These are phyloP conservation scores for Pangasius mekongensis DNA, from an alignment of 2,797 vertebrate species.

Conservation along the genomic window DNA sequence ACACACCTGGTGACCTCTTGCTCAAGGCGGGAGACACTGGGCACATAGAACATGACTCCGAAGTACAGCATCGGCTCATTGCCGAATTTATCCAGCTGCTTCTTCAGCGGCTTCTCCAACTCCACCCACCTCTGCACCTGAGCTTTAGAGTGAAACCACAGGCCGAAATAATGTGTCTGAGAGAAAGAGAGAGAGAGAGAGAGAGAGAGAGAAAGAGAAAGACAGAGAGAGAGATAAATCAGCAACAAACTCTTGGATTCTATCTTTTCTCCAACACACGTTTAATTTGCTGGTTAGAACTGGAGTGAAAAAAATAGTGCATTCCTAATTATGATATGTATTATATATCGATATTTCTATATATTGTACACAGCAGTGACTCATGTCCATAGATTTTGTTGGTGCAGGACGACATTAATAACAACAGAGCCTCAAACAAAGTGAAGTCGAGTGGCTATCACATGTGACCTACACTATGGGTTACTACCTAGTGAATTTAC, in stretches of 20 bases:
- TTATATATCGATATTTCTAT: neutral
- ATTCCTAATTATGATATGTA: neutral
- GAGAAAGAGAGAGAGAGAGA: conserved; percentile 35
- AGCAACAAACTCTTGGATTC: neutral
- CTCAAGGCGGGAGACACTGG: conserved; percentile 88
- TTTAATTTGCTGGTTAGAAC: neutral
- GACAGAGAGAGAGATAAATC: neutral
- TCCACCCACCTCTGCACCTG: conserved; percentile 92
- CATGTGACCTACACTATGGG: too few relatives aligned
- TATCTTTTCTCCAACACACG: neutral
- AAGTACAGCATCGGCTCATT: conserved; percentile 94
- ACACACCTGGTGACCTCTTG: conserved; percentile 91
- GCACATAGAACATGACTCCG: conserved; percentile 97
- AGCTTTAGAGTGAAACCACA: conserved; percentile 94
- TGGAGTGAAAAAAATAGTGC: neutral
- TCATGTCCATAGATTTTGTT: neutral
- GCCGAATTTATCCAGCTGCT: conserved; percentile 97
- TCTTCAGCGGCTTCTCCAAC: conserved; percentile 96
- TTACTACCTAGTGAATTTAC: too few relatives aligned
- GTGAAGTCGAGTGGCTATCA: too few relatives aligned
- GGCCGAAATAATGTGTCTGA: conserved; percentile 93
- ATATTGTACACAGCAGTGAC: neutral
- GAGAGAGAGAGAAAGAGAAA: neutral
- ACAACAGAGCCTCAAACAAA: too few relatives aligned
- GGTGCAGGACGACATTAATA: neutral